Evolutionary conservation across 2,113 vertebrate genomes (phyloP).

Genomic region (Bucco capensis): DNA sequence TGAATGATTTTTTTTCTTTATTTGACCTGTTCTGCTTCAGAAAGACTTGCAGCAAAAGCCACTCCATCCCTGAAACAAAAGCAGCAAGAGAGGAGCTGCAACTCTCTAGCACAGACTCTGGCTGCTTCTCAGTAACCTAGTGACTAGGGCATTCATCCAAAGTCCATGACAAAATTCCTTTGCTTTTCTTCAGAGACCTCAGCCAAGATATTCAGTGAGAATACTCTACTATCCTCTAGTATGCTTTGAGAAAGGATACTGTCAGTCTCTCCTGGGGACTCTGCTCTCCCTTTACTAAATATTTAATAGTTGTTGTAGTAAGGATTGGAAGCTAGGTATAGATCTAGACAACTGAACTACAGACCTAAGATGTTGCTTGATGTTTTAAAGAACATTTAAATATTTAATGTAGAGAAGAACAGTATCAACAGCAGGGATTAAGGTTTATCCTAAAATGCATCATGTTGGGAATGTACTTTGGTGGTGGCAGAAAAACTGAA

Average conservation of each 20-base stretch:
- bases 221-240: neutral
- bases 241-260: neutral
- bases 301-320: neutral
- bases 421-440: neutral
- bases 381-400: neutral
- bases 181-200: neutral
- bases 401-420: neutral
- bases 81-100: neutral
- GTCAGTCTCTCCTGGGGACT: neutral
- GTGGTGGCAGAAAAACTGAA: neutral
- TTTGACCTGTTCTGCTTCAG: neutral
- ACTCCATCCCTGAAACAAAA: neutral
- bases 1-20: accelerated
- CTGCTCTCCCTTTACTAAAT: neutral
- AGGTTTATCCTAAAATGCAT: neutral
- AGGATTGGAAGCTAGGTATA: neutral
- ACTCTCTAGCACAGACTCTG: neutral
- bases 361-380: neutral
- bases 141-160: neutral
- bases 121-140: neutral
- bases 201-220: neutral
- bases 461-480: neutral
- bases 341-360: neutral
- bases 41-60: neutral
- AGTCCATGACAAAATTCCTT: neutral